These are phyloP conservation scores for Beris morrisii DNA, from an alignment of 2,888 invertebrate genomes.

Conservation along the genomic window DNA sequence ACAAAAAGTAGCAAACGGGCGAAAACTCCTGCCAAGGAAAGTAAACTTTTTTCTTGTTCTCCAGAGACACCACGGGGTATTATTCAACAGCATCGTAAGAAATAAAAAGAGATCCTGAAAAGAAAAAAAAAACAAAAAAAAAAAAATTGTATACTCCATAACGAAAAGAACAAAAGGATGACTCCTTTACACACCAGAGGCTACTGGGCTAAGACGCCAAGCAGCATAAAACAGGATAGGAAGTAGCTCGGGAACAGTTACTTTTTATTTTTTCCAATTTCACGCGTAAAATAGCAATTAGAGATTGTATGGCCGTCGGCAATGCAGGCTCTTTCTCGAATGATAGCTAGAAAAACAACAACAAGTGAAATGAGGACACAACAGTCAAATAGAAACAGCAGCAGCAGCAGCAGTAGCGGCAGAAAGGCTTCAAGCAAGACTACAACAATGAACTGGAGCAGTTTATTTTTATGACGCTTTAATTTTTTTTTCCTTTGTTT, in stretches of 20 bases:
- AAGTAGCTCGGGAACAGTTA: slow-evolving; percentile 35
- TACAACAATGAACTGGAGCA: slow-evolving; percentile 29
- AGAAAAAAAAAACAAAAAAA: slow-evolving; percentile 11
- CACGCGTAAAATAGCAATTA: slow-evolving; percentile 40
- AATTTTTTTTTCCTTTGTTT: neutral
- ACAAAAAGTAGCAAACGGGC: slow-evolving; percentile 5
- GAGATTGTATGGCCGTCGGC: slow-evolving; percentile 36
- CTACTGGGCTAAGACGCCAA: slow-evolving; percentile 28
- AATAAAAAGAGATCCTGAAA: slow-evolving; percentile 12
- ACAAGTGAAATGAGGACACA: slow-evolving; percentile 27
- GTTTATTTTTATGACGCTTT: slow-evolving; percentile 25
- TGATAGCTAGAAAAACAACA: slow-evolving; percentile 19
- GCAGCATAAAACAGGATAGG: slow-evolving; percentile 29
- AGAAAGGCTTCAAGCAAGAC: slow-evolving; percentile 20
- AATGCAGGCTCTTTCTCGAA: slow-evolving; percentile 32
- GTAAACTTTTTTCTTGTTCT: slow-evolving; percentile 23
- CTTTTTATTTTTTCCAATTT: slow-evolving; percentile 39
- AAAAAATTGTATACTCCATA: slow-evolving; percentile 17
- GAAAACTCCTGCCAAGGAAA: slow-evolving; percentile 16
- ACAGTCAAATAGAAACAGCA: slow-evolving; percentile 29
- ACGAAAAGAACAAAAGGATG: slow-evolving; percentile 30
- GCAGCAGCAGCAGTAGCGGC: slow-evolving; percentile 15
- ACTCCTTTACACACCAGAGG: slow-evolving; percentile 29
- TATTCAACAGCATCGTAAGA: slow-evolving; percentile 22
- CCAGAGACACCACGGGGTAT: slow-evolving; percentile 18